Conservation (phyloP, 23 tunicate species). For the Clavelina lepadiformis region DNA sequence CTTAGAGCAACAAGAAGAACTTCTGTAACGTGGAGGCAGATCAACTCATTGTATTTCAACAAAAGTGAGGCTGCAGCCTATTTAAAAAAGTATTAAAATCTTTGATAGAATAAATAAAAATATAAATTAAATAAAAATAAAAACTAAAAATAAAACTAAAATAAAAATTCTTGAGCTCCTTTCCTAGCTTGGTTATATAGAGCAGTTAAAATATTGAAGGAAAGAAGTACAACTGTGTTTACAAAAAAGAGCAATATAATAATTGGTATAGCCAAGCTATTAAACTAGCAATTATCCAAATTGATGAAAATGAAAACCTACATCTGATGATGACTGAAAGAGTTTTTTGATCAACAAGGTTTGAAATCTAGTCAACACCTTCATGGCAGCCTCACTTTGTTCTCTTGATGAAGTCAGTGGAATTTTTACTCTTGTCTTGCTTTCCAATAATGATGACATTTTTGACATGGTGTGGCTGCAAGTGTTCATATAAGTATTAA, state of each 20-base stretch:
- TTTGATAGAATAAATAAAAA: too few species aligned
- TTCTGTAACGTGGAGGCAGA: conserved; percentile 10
- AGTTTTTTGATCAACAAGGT: conserved; percentile 11
- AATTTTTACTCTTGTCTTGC: not conserved
- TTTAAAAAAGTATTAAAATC: not conserved
- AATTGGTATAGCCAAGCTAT: too few species aligned
- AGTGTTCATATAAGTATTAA: not conserved
- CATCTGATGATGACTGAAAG: not conserved
- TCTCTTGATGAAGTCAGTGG: not conserved
- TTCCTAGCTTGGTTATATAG: too few species aligned
- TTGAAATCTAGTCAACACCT: conserved; percentile 13
- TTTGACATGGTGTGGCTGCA: conserved; percentile 16
- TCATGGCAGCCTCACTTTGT: conserved; percentile 7
- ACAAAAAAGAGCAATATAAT: too few species aligned
- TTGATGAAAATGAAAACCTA: not conserved
- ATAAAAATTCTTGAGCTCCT: not conserved
- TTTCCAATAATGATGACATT: conserved; percentile 4
- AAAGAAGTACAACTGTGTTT: too few species aligned
- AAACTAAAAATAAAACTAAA: conserved; percentile 2
- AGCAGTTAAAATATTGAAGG: too few species aligned
- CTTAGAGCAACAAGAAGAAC: not conserved
- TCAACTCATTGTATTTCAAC: not conserved
- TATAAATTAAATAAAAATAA: too few species aligned
- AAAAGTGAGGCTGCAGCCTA: not conserved
- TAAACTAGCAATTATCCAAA: too few species aligned